phyloP scores from a whole-genome alignment of 1,140 invertebrate species.

The Drosophila sechellia region DNA sequence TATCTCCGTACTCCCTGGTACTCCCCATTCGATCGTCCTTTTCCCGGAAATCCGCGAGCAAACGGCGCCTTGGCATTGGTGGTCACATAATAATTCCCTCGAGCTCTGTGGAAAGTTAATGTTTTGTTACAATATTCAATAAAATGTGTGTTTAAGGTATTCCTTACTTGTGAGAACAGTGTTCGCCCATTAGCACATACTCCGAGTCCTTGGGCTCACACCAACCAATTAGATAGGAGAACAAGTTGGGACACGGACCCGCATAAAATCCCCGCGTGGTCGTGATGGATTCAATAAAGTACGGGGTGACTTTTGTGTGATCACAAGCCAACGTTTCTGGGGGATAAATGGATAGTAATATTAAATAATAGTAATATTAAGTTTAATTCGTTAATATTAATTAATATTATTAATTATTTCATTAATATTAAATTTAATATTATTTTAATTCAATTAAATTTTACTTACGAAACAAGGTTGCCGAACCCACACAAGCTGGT shows the following conservation, averaged over 20 bases:
- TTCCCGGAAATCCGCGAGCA: constrained; percentile 91
- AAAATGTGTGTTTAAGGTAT: too few species aligned
- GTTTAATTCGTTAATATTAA: too few species aligned
- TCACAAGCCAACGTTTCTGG: constrained; percentile 93
- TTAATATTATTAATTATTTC: too few species aligned
- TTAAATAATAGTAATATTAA: not conserved
- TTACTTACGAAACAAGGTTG: constrained; percentile 91
- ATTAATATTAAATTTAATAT: not conserved
- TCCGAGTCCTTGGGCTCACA: constrained; percentile 91
- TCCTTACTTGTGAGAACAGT: constrained; percentile 89
- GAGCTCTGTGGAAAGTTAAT: constrained; percentile 86
- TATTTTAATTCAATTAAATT: not conserved
- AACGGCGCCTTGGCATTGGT: constrained; percentile 93
- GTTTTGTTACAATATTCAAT: not conserved
- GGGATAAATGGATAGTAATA: not conserved
- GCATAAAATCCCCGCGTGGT: constrained; percentile 92
- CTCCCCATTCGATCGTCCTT: constrained; percentile 84
- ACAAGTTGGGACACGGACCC: constrained; percentile 91
- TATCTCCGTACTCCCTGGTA: constrained; percentile 78
- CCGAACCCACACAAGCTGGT: constrained; percentile 91
- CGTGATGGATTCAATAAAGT: constrained; percentile 94
- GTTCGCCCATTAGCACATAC: constrained; percentile 93
- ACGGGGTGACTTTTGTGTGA: constrained; percentile 94
- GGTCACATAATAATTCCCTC: constrained; percentile 93
- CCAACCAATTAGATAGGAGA: constrained; percentile 92